Percentiles rank a stretch among this genome's conserved stretches.
Conservation (phyloP, 2,888 invertebrate species). For the Plagodis dolabraria region DNA sequence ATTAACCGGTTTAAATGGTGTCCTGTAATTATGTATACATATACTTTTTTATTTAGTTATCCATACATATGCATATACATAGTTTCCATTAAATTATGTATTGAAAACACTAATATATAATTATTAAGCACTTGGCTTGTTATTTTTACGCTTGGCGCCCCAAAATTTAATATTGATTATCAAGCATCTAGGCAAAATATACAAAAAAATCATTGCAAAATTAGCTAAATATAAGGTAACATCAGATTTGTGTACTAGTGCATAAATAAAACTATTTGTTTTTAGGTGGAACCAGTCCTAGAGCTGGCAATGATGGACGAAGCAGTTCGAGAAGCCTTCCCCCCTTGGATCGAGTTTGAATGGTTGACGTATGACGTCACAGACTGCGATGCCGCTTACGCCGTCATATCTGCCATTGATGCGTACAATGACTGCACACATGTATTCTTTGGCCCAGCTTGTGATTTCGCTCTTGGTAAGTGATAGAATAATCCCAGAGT, state of each 20-base stretch:
- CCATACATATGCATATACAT: too few species aligned
- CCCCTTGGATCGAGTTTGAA: slow-evolving; percentile 84
- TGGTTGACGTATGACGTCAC: slow-evolving; percentile 88
- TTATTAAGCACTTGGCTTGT: too few species aligned
- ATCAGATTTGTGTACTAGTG: background rate
- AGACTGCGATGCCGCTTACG: slow-evolving; percentile 89
- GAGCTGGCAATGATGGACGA: slow-evolving; percentile 86
- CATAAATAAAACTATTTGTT: slow-evolving; percentile 11
- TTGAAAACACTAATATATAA: too few species aligned
- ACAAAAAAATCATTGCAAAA: too few species aligned
- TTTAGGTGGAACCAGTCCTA: slow-evolving; percentile 86
- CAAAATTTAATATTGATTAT: too few species aligned
- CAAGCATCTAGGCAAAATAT: too few species aligned
- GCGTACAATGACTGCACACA: slow-evolving; percentile 90
- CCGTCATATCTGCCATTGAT: slow-evolving; percentile 89
- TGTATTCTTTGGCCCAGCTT: slow-evolving; percentile 92
- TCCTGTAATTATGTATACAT: too few species aligned
- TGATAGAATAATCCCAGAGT: slow-evolving; percentile 28
- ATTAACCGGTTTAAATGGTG: too few species aligned
- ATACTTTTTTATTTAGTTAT: too few species aligned
- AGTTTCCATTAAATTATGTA: too few species aligned
- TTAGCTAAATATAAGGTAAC: too few species aligned
- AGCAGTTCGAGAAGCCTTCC: slow-evolving; percentile 79
- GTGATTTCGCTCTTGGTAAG: slow-evolving; percentile 93
- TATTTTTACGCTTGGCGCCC: too few species aligned